phyloP scores from a whole-genome alignment of 2,113 vertebrate species.

The Burhinus oedicnemus region DNA sequence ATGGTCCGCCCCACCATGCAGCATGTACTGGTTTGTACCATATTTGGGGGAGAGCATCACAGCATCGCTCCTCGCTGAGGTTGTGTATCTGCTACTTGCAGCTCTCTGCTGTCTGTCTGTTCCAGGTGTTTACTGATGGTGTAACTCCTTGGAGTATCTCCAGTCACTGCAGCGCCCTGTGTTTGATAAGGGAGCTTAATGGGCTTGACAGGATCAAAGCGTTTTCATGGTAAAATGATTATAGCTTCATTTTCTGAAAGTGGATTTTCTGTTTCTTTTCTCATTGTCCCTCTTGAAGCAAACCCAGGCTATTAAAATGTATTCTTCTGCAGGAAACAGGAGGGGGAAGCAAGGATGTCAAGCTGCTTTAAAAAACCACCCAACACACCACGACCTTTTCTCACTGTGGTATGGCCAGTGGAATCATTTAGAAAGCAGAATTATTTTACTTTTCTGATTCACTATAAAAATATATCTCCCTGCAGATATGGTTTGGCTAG shows the following conservation, averaged over 20 bases:
- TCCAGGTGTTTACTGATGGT: conserved; percentile 67
- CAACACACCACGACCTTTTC: background rate
- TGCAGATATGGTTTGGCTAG: background rate
- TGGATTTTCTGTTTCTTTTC: conserved; percentile 24
- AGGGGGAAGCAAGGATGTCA: background rate
- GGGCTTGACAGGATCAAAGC: conserved; percentile 50
- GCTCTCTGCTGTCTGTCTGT: conserved; percentile 17
- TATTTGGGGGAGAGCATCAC: background rate
- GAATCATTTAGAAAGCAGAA: background rate
- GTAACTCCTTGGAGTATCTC: conserved; percentile 8
- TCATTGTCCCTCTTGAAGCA: background rate
- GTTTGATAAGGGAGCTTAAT: conserved; percentile 46
- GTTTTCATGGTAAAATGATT: conserved; percentile 40
- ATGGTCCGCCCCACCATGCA: background rate
- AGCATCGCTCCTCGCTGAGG: background rate
- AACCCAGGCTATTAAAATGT: background rate
- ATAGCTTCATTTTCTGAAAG: conserved; percentile 43
- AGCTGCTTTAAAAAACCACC: background rate
- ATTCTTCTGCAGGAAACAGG: background rate
- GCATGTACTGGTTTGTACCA: background rate
- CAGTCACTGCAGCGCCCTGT: background rate
- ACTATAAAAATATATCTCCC: background rate
- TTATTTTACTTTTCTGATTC: background rate
- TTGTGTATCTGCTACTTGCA: background rate
- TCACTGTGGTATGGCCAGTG: background rate